These are phyloP conservation scores for Trachemys scripta DNA, from an alignment of 2,113 vertebrate genomes.

Conservation along the genomic window DNA sequence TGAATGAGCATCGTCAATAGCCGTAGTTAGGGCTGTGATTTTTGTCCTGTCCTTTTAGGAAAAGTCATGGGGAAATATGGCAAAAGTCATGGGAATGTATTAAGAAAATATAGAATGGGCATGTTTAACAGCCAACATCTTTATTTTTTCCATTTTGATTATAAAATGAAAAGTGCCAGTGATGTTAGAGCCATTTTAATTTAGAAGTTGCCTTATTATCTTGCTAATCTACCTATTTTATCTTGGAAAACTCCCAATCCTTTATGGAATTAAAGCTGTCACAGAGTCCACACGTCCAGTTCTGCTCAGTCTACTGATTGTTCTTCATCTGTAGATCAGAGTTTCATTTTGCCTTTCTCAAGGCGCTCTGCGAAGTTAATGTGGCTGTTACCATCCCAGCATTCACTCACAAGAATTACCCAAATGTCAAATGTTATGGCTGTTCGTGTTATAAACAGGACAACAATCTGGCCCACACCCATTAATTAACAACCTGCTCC, in stretches of 20 bases:
- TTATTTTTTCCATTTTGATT: background rate
- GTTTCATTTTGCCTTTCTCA: background rate
- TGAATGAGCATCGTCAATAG: slow-evolving; percentile 3
- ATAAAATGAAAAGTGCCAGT: background rate
- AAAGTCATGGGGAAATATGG: background rate
- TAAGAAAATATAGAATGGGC: background rate
- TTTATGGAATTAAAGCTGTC: background rate
- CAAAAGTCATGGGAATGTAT: background rate
- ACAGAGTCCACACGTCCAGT: background rate
- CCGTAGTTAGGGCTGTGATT: background rate
- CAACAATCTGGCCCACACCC: too few relatives aligned
- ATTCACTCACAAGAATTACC: background rate
- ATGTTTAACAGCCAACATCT: background rate
- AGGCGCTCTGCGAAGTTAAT: background rate
- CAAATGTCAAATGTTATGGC: background rate
- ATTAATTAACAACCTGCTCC: background rate
- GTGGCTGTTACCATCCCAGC: background rate
- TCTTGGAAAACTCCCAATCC: background rate
- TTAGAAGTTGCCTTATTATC: background rate
- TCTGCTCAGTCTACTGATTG: background rate
- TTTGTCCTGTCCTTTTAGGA: background rate
- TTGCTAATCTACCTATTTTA: background rate
- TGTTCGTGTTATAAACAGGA: background rate
- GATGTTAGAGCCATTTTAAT: background rate
- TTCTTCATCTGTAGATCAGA: background rate